These are phyloP conservation scores for Scalopus aquaticus DNA, from an alignment of 2,113 vertebrate genomes.

Conservation along the genomic window DNA sequence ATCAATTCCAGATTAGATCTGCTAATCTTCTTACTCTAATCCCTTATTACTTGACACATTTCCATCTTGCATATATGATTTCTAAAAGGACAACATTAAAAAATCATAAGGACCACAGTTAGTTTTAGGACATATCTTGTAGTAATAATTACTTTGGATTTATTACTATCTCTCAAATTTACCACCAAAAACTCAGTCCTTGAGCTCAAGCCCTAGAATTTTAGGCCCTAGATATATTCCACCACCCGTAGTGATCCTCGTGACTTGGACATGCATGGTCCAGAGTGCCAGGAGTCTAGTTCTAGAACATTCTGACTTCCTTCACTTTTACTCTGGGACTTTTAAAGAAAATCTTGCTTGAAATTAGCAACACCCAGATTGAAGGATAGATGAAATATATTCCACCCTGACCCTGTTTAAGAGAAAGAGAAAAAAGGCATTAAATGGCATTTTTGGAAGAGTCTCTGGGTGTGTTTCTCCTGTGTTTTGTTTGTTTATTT, in stretches of 20 bases:
- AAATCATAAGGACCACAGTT: neutral
- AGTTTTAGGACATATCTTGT: neutral
- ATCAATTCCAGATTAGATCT: neutral
- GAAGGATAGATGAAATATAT: neutral
- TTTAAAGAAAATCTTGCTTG: neutral
- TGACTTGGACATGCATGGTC: neutral
- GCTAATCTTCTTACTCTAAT: neutral
- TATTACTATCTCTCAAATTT: neutral
- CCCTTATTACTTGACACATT: neutral
- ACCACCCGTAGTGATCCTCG: neutral
- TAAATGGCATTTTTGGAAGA: neutral
- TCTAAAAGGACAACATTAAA: neutral
- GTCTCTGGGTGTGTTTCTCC: neutral
- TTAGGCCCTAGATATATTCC: neutral
- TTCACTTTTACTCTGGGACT: neutral
- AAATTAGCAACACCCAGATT: neutral
- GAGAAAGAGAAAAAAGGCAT: neutral
- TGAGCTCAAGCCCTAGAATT: neutral
- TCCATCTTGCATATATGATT: neutral
- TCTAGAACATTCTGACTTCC: neutral
- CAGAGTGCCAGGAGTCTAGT: neutral
- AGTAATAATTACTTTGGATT: neutral
- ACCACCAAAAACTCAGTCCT: neutral
- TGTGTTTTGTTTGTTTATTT: neutral
- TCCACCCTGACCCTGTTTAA: neutral